These are phyloP conservation scores for Gastracanthus pulcherrimus DNA, from an alignment of 2,888 invertebrate species.

Conservation along the genomic window DNA sequence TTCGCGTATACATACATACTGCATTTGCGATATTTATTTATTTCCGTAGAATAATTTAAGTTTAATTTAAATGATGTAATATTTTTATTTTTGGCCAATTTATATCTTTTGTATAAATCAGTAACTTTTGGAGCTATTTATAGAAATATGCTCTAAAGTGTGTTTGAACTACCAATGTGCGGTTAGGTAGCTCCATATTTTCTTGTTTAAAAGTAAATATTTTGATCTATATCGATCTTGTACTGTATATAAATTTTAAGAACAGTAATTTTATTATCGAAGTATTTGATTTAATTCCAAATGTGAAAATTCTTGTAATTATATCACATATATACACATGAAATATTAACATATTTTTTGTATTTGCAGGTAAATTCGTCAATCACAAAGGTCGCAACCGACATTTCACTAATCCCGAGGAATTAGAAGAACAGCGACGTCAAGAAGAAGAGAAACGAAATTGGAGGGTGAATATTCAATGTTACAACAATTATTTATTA, in stretches of 20 bases:
- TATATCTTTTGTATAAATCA: not conserved
- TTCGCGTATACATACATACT: not conserved
- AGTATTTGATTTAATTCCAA: not conserved
- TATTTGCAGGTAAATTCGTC: slow-evolving; percentile 88
- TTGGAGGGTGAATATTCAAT: slow-evolving; percentile 77
- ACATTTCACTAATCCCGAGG: slow-evolving; percentile 96
- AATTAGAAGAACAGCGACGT: slow-evolving; percentile 90
- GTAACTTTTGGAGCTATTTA: not conserved
- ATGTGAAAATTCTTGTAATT: too few relatives aligned
- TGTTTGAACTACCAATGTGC: too few relatives aligned
- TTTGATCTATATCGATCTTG: not conserved
- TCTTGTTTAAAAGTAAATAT: too few relatives aligned
- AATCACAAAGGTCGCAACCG: slow-evolving; percentile 97
- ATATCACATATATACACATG: too few relatives aligned
- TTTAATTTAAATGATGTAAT: not conserved
- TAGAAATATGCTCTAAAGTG: too few relatives aligned
- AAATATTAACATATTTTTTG: not conserved
- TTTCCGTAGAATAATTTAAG: not conserved
- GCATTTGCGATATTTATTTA: not conserved
- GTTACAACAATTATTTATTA: not conserved
- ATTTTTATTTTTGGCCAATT: not conserved
- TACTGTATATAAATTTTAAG: not conserved
- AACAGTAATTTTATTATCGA: not conserved
- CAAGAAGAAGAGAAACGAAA: slow-evolving; percentile 87
- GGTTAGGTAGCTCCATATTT: too few relatives aligned